Evolutionary conservation across 2,888 invertebrate species (phyloP), one percentile per base, ranked within the genome.

Genomic region (Alentia gelatinosa): DNA sequence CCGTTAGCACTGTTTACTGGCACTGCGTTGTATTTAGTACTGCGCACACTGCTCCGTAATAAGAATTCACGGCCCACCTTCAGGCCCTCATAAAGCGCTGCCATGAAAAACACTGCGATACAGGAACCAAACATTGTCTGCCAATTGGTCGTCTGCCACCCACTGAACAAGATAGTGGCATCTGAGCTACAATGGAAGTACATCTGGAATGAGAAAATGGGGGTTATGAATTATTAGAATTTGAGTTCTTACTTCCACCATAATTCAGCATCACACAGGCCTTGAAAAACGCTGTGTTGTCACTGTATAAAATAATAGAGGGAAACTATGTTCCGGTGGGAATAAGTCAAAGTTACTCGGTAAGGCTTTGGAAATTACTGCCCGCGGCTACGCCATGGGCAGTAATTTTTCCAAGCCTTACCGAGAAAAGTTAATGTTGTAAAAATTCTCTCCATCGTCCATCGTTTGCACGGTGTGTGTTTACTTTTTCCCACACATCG

Each of bases 51-150:
- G 89, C 91, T 92, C 79, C 94, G 94, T 19, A 95, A 92, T 15
- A 96, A 92, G 37, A 93, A 91, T 91, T 96, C 96, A 33, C 97
- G 97, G 93, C 97, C 97, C 96, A 98, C 98, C 96, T 99, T 99
- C 1, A 99, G 97, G 0, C 98, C 99, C 97, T 99, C 99, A 96
- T 99, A 99, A 39, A 99, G 96, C 90, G 98, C 97, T 7, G 99
- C 99, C 97, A 99, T 97, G 92, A 98, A 97, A 95, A 99, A 98
- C 94, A 99, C 98, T 83, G 98, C 98, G 93, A 99, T 96, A 97
- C 99, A 98, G 4, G 99, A 99, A 75, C 98, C 98, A 91, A 99
- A 96, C 94, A 99, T 97, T 30, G 93, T 90, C 89, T 91, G 75
- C 92, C 92, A 92, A 33, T 68, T 56, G n/a, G 91, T 92, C 0